Base-by-base conservation (phyloP, 2,113 vertebrate species). In the Antennarius striatus region DNA sequence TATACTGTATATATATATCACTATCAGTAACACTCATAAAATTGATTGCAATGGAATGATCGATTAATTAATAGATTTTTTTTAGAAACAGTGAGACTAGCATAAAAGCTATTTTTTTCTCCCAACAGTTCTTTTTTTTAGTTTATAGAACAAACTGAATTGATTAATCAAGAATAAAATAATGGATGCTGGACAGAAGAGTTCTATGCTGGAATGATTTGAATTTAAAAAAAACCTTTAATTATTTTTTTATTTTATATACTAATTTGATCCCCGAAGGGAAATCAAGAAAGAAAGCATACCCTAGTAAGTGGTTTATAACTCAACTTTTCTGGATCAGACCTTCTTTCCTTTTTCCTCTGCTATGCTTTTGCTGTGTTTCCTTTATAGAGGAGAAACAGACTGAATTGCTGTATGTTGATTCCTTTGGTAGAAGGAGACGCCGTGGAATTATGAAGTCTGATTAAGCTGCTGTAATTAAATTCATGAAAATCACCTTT, bases 381-480 rank as follows among this genome's bases (percentile, higher is more conserved):
- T 13, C 45, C 14, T 71, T 40, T 43, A 36, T 36, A 3, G 42
- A 13, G 54, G 47, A 52, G 57, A 32, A 58, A 57, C 1, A 45
- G 13, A 58, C 30, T 36, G 14, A 49, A 15, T 8, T 45, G 14
- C 55, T 50, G 28, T 58, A 59, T 48, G 77, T 36, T 16, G 42
- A 67, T 56, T 76, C 28, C 51, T 61, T 50, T 42, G n/a, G 60
- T 46, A 51, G 59, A 30, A 43, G 16, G 36, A 62, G 47, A 64
- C 63, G 51, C 54, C 1, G 43, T 63, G 50, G 49, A 63, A 67
- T 57, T 69, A 50, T 39, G 22, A 55, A 63, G 64, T 79, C 65
- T 75, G 58, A 75, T 84, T 83, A 81, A 72, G 15, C 77, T 5
- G 16, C 55, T 77, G 64, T 80, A 85, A 83, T 80, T 87, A 68